Conservation (phyloP, 1,140 invertebrate species). For the Periplaneta americana region DNA sequence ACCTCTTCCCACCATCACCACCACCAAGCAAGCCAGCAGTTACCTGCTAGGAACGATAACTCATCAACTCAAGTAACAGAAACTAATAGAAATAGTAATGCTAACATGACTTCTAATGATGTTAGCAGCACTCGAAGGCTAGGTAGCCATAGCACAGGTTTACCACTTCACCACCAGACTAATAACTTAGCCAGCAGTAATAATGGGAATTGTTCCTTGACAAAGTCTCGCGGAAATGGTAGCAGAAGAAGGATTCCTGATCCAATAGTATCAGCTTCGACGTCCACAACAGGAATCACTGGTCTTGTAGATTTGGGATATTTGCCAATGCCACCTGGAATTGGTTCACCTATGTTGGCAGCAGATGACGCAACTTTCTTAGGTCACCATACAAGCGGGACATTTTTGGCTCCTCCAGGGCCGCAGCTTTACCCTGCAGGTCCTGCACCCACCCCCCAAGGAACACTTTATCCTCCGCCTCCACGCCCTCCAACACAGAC, state of each 20-base stretch:
- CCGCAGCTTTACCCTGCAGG: constrained; percentile 1
- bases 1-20: not conserved
- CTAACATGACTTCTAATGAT: not conserved
- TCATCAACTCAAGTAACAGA: not conserved
- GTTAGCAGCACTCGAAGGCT: not conserved
- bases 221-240: not conserved
- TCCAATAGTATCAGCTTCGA: not conserved
- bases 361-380: constrained; percentile 5
- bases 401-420: not conserved
- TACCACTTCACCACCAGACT: not conserved
- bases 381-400: not conserved
- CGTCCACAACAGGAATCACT: constrained; percentile 1
- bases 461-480: constrained; percentile 3
- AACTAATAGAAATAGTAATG: not conserved
- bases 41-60: not conserved
- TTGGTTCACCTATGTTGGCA: constrained; percentile 31
- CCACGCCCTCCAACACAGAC: not conserved
- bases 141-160: not conserved
- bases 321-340: constrained; percentile 31
- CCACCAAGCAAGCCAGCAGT: not conserved
- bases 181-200: not conserved
- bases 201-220: not conserved
- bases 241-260: not conserved
- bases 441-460: not conserved
- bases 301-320: constrained; percentile 34